These are phyloP conservation scores for Monoplex corrugatus DNA, from an alignment of 2,888 invertebrate species.

Conservation along the genomic window DNA sequence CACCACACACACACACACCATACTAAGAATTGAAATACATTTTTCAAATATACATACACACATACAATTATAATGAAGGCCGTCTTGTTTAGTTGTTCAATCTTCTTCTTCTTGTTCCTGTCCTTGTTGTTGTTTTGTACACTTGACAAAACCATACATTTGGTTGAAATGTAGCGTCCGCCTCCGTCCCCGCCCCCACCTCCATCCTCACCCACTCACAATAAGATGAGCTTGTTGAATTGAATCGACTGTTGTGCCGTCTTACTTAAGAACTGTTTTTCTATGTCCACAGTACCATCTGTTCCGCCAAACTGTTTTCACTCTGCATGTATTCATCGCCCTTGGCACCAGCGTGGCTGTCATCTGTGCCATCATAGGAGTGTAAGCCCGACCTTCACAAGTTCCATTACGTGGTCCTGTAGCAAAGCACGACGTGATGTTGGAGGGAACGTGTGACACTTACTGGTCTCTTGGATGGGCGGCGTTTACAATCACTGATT, in stretches of 20 bases:
- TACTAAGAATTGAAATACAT: no score
- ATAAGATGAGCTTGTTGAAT: no score
- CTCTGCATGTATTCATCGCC: not conserved
- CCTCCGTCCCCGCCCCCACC: no score
- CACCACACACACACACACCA: no score
- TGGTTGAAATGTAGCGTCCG: no score
- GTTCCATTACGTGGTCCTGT: not conserved
- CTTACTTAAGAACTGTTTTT: not conserved
- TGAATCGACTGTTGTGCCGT: no score
- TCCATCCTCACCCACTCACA: no score
- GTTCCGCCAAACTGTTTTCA: not conserved
- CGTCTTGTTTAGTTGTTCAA: no score
- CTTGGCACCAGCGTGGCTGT: not conserved
- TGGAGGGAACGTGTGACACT: not conserved
- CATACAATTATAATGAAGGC: no score
- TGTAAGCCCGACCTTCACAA: not conserved
- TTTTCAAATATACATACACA: no score
- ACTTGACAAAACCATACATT: not conserved
- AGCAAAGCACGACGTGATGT: not conserved
- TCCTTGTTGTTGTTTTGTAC: not conserved
- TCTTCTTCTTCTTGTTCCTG: no score
- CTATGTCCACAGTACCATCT: not conserved
- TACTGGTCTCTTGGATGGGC: not conserved
- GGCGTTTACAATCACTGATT: not conserved
- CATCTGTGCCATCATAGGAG: not conserved